Evolutionary conservation across 2,113 vertebrate genomes (phyloP), one percentile per base, ranked within the genome.

Genomic region (Stegastes partitus): DNA sequence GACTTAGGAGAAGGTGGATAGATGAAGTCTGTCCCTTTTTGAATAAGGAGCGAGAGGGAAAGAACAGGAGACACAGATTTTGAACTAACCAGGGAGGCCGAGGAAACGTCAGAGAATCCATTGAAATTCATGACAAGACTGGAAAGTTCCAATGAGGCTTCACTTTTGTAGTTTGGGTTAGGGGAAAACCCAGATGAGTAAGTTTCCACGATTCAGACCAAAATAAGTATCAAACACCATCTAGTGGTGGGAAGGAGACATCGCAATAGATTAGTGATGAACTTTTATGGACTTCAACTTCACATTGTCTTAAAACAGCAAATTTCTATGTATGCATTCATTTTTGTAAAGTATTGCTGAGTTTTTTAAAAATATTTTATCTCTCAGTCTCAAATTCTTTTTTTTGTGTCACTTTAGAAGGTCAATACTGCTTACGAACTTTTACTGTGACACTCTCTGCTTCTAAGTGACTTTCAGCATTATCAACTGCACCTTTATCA

Each of bases 181-280:
- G 83, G 81, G 89, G 81, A 89, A 90, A 91, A 56, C 89, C 78
- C 82, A 83, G 67, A 77, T 55, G 59, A 81, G 69, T 50, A 67
- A 73, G 2, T 81, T 63, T 86, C 84, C 76, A 77, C 39, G 26
- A 9, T 23, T 15, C 19, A 23, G 23, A 11, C 0, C 21, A 68
- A 22, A n/a, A 77, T 55, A 64, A 67, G 72, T 42, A 31, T 39
- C 50, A 44, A 56, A 74, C 86, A 21, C 95, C 95, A 93, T 93
- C 95, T 95, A 89, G 92, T 94, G 96, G 93, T 64, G 47, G 66
- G 14, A 56, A 42, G 1, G 3, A 67, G 19, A 37, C 65, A 91
- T 80, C 81, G 86, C 90, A 89, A 55, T 11, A 26, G 2, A 18
- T 42, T 22, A 8, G 7, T 26, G 28, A 22, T 2, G n/a, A 54